Evolutionary conservation across 2,797 vertebrate genomes (phyloP), one percentile per base, ranked within the genome.

Genomic region (Scleropages formosus): DNA sequence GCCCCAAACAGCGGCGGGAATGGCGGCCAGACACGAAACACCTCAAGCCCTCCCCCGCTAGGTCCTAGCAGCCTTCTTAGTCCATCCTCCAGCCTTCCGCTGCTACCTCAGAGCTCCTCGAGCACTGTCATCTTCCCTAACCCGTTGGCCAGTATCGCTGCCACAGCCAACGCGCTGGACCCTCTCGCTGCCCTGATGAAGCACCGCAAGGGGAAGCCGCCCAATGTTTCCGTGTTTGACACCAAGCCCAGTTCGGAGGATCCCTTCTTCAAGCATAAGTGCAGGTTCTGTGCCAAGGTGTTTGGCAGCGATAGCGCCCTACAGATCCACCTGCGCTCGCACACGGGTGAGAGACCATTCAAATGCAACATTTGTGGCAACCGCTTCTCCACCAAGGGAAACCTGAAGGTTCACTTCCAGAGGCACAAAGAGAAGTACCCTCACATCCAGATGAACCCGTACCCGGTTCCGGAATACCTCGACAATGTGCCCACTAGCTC

Each of bases 281-380:
- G 98, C 88, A 91, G 97, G 74, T 99, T 99, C 90, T 99, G 98
- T 88, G 97, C 97, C 91, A 99, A 99, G 93, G 98, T 99, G 85
- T 99, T 99, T 84, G 98, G 98, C 87, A 99, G 97, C 79, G 97
- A 99, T 89, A 99, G 98, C 12, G 97, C 98, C 79, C 92, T 99
- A 83, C 98, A 99, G 88, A 99, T 99, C 81, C 98, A 99, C 89
- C 92, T 99, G 86, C 97, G 98, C 75, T 99, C 98, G 0, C 98
- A 99, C 85, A 99, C 98, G 4, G 98, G 97, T 0, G 98, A 99
- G 89, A 92, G 97, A 85, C 98, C 98, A 79, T 99, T 95, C 85
- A 99, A 99, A 85, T 99, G 98, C 85, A 99, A 99, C 93, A 95
- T 99, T 86, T 99, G 98, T 16, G 98, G 98, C 71, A 99, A 99